Base-by-base conservation (phyloP, 1,140 invertebrate genomes). In the Macrobrachium rosenbergii region DNA sequence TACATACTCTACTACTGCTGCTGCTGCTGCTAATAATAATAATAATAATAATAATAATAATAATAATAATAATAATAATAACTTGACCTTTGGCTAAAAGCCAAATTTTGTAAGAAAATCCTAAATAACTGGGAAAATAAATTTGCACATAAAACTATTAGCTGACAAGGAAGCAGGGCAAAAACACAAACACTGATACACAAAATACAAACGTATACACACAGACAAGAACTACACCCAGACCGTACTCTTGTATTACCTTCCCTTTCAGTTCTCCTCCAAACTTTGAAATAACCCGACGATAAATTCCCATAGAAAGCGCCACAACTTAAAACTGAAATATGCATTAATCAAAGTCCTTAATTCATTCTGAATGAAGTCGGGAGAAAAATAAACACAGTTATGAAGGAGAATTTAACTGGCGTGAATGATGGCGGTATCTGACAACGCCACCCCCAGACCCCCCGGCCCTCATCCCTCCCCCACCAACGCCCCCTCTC, bases 281-380 rank as follows among this genome's bases (percentile, higher is more conserved):
- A 28, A 58, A 19, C 12, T 14, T 17, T 10, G 16, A 21, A 59
- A 14, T 21, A 17, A 37, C 10, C 21, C n/a, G 23, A 52, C 72
- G 3, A 59, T 60, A 75, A 75, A 83, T 75, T 59, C 28, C 28
- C 69, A 75, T 69, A 82, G 52, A 64, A 17, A 8, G 63, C 16
- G 5, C 37, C 2, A 45, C 11, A 21, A 6, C 5, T 23, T 28
- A 73, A 73, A 73, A 0, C 23, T 69, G 67, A 5, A 21, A 14
- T 52, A 23, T 19, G 43, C 64, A 82, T 82, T 82, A 82, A 82
- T 82, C 52, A 82, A n/a, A 73, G 73, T 82, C 23, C 72, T 82
- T 82, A 43, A 73, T 58, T 59, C 37, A 58, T 43, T 58, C 12
- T 82, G 81, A 73, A 73, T 69, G 72, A 28, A 73, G 67, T 52